Conservation (phyloP, 2,797 vertebrate genomes). For the Lagodon rhomboides region DNA sequence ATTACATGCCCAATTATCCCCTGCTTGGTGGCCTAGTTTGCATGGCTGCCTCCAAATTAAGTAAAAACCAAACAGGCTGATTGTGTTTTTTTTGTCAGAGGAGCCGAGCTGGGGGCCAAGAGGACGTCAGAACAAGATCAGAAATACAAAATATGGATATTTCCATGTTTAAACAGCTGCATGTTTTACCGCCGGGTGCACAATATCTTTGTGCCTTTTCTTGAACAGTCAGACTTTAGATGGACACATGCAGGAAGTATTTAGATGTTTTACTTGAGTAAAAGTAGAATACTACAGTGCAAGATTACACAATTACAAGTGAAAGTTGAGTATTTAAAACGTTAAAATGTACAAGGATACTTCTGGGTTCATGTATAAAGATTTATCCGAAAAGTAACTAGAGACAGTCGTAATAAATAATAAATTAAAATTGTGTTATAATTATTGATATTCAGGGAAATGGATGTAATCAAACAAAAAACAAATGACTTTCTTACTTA, state of each 20-base stretch:
- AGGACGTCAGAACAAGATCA: background rate
- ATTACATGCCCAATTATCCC: slow-evolving; percentile 82
- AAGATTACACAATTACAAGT: background rate
- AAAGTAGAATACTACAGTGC: background rate
- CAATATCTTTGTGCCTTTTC: background rate
- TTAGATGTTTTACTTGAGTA: background rate
- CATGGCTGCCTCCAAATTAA: slow-evolving; percentile 67
- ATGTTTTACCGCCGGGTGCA: no score
- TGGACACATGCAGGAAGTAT: background rate
- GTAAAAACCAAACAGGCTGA: slow-evolving; percentile 32
- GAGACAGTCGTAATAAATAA: no score
- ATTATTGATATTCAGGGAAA: no score
- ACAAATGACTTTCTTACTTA: no score
- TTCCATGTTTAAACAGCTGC: background rate
- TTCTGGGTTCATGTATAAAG: no score
- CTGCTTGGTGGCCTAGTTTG: slow-evolving; percentile 83
- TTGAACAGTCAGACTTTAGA: background rate
- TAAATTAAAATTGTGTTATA: no score
- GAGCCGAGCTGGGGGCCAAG: slow-evolving; percentile 9
- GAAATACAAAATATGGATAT: background rate
- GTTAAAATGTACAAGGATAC: no score
- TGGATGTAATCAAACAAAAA: no score
- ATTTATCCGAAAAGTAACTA: no score
- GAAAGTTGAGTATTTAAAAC: background rate
- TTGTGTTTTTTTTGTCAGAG: slow-evolving; percentile 34